Percentiles rank a stretch among this genome's conserved stretches.
These are phyloP conservation scores for Falco punctatus DNA, from an alignment of 2,113 vertebrate species.

Conservation along the genomic window DNA sequence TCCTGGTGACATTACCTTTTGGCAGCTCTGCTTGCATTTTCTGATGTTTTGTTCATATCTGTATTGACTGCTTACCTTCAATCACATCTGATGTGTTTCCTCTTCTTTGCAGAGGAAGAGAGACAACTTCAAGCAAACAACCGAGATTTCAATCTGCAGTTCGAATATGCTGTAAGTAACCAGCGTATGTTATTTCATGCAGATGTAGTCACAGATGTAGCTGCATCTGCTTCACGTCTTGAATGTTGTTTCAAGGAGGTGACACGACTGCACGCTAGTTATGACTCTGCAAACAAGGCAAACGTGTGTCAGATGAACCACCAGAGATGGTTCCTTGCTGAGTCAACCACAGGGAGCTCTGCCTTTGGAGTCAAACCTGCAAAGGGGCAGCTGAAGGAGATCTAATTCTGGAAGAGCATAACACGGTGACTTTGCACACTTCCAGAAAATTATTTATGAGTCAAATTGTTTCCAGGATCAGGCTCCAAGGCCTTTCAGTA, in stretches of 20 bases:
- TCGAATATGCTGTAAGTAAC: slow-evolving; percentile 86
- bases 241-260: neutral
- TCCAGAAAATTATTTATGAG: neutral
- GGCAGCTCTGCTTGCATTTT: neutral
- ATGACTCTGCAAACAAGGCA: neutral
- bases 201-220: slow-evolving; percentile 2
- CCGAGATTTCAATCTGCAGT: slow-evolving; percentile 82
- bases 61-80: neutral
- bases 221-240: neutral
- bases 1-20: neutral
- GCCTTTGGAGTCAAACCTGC: neutral
- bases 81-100: neutral
- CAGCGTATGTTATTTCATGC: neutral
- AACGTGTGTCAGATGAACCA: neutral
- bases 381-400: neutral
- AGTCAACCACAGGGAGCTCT: neutral
- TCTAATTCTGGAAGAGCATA: neutral
- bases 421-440: neutral
- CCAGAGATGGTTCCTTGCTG: neutral
- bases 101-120: slow-evolving; percentile 78
- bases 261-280: neutral
- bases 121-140: slow-evolving; percentile 88
- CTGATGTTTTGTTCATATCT: neutral
- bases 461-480: neutral
- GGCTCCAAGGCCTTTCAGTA: neutral